A percentile compares a stretch with the other conserved stretches of the same genome.
phyloP scores from a whole-genome alignment of 2,113 vertebrate genomes.

The Geococcyx californianus region DNA sequence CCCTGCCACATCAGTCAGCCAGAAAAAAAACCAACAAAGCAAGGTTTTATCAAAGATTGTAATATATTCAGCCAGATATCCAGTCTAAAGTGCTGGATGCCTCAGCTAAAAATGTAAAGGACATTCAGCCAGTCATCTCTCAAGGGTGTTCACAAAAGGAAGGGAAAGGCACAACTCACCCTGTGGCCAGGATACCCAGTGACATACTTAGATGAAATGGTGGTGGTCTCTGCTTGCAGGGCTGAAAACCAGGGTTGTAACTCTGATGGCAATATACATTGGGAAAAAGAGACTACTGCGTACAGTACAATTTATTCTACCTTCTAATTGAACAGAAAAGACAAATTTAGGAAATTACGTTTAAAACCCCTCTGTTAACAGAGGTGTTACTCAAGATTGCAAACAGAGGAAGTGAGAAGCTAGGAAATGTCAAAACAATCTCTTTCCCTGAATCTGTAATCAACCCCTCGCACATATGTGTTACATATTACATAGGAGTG shows the following conservation, averaged over 20 bases:
- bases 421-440: not conserved
- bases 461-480: not conserved
- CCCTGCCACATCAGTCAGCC: slow-evolving; percentile 3
- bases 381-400: not conserved
- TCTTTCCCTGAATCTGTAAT: not conserved
- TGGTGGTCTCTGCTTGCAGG: not conserved
- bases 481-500: not conserved
- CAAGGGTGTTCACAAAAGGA: not conserved
- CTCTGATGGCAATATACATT: not conserved
- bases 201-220: not conserved
- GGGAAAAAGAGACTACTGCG: not conserved
- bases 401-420: not conserved
- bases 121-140: not conserved
- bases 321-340: not conserved
- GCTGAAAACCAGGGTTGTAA: not conserved
- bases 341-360: not conserved
- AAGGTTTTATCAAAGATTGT: not conserved
- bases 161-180: not conserved
- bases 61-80: not conserved
- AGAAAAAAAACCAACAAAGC: not conserved
- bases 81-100: not conserved
- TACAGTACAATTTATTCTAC: not conserved
- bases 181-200: not conserved
- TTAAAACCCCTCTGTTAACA: not conserved
- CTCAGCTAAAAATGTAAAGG: not conserved